Evolutionary conservation across 2,797 vertebrate species (phyloP).

Genomic region (Megalops cyprinoides): DNA sequence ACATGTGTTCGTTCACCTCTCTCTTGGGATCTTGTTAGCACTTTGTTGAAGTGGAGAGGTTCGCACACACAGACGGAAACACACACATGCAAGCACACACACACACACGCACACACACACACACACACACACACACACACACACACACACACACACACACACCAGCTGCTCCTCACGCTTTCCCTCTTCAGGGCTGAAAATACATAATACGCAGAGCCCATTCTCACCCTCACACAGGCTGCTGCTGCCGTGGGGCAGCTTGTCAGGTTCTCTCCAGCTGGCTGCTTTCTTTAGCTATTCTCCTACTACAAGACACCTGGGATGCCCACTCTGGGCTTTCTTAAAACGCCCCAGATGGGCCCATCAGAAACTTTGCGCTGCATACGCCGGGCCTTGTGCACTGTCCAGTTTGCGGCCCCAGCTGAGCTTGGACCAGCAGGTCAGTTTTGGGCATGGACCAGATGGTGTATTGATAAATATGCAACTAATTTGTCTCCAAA

Average conservation of each 20-base stretch:
- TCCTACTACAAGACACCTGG: background rate
- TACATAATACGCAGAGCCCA: background rate
- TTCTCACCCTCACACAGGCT: background rate
- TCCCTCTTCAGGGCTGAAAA: background rate
- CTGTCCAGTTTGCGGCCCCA: background rate
- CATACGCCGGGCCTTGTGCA: background rate
- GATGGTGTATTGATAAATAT: background rate
- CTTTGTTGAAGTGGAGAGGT: conserved; percentile 14
- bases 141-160: conserved; percentile 15
- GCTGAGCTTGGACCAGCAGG: background rate
- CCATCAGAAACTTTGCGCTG: background rate
- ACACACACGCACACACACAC: conserved; percentile 9
- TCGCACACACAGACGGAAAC: background rate
- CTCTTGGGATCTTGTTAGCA: conserved; percentile 38
- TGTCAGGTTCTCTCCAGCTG: conserved; percentile 3
- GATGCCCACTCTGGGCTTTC: background rate
- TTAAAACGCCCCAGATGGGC: background rate
- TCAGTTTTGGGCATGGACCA: background rate
- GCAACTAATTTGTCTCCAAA: background rate
- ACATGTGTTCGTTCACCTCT: background rate
- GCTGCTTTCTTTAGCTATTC: conserved; percentile 5
- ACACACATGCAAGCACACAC: background rate
- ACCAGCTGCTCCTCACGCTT: conserved; percentile 6
- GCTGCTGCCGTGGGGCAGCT: background rate
- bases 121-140: background rate